phyloP scores from a whole-genome alignment of 2,888 invertebrate genomes.

The Trypoxylon attenuatum region DNA sequence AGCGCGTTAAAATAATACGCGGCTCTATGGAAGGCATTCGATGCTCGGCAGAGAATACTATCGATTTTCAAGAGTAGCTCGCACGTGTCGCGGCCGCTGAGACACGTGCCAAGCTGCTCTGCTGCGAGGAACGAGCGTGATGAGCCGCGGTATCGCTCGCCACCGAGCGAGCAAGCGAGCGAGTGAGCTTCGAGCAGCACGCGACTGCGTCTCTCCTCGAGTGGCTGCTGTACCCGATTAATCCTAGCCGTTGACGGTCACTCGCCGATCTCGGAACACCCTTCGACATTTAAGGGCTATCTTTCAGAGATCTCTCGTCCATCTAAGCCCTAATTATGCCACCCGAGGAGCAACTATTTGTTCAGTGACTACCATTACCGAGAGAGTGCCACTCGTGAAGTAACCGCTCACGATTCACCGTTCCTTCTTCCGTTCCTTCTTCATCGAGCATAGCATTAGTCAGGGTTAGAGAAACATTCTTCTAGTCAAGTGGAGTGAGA shows the following conservation, averaged over 20 bases:
- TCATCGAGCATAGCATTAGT: not conserved
- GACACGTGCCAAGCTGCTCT: conserved; percentile 43
- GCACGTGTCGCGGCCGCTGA: conserved; percentile 39
- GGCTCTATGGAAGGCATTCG: conserved; percentile 18
- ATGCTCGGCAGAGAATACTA: conserved; percentile 30
- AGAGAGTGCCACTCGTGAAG: no score
- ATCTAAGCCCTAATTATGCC: conserved; percentile 67
- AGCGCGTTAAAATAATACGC: conserved; percentile 49
- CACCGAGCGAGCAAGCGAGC: not conserved
- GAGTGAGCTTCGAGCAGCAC: conserved; percentile 20
- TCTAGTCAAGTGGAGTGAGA: not conserved
- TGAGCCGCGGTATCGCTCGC: conserved; percentile 19
- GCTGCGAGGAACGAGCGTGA: conserved; percentile 26
- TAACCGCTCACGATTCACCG: no score
- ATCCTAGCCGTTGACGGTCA: conserved; percentile 46
- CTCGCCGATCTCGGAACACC: conserved; percentile 32
- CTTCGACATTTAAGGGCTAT: conserved; percentile 47
- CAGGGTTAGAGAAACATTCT: not conserved
- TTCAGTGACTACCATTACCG: no score
- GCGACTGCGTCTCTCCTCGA: conserved; percentile 30
- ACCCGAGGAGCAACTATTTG: conserved; percentile 50
- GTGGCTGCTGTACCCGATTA: conserved; percentile 48
- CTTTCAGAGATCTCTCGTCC: no score
- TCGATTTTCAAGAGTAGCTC: conserved; percentile 43
- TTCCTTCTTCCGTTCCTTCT: no score